Evolutionary conservation across 2,888 invertebrate species (phyloP).

Genomic region (Pseudococcus viburni): DNA sequence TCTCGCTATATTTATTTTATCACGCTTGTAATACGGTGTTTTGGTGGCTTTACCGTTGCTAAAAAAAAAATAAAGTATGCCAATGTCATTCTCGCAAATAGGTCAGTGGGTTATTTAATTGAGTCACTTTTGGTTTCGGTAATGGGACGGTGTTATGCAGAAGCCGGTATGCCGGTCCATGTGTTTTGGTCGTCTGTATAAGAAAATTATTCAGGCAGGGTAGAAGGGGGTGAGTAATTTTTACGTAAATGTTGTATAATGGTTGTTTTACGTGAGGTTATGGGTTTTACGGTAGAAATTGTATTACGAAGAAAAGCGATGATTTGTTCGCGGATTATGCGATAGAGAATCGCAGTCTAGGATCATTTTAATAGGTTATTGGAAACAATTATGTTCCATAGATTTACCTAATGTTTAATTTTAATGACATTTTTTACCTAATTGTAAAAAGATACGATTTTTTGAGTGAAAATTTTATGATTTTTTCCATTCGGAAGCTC

Average conservation of each 20-base stretch:
- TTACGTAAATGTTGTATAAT: conserved; percentile 12
- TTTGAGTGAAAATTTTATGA: too few species aligned
- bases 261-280: not conserved
- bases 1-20: conserved; percentile 61
- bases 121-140: conserved; percentile 63
- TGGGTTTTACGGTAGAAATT: not conserved
- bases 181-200: conserved; percentile 26
- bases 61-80: conserved; percentile 52
- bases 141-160: conserved; percentile 25
- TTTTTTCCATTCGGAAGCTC: too few species aligned
- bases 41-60: conserved; percentile 59
- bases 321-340: not conserved
- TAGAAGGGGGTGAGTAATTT: not conserved
- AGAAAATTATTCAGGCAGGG: not conserved
- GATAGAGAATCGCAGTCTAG: too few species aligned
- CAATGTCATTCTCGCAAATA: conserved; percentile 65
- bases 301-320: not conserved
- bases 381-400: too few species aligned
- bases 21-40: conserved; percentile 56
- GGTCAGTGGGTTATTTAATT: conserved; percentile 67
- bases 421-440: too few species aligned
- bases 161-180: conserved; percentile 37
- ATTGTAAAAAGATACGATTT: too few species aligned
- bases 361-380: too few species aligned
- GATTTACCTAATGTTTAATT: too few species aligned